Conservation (phyloP, 1,140 invertebrate species). For the Drosophila nikananu region DNA sequence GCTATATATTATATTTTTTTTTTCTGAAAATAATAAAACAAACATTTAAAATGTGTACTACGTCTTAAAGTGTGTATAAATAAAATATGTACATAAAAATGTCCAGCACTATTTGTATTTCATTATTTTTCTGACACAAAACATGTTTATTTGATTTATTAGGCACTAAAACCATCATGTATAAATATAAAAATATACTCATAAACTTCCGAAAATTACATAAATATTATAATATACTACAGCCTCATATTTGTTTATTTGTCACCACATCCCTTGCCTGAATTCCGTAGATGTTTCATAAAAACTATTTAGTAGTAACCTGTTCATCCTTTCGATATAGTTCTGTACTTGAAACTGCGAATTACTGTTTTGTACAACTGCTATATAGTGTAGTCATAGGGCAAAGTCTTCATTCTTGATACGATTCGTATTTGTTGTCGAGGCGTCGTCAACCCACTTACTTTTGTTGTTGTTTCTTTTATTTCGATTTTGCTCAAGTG, state of each 20-base stretch:
- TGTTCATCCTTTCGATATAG: neutral
- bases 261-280: neutral
- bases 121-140: too few relatives aligned
- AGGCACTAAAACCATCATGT: neutral
- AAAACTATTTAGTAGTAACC: too few relatives aligned
- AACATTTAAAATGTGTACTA: too few relatives aligned
- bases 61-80: too few relatives aligned
- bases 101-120: too few relatives aligned
- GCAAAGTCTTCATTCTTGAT: conserved; percentile 74
- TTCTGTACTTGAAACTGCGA: neutral
- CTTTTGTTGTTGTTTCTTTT: conserved; percentile 29
- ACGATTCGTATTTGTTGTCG: conserved; percentile 75
- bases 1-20: too few relatives aligned
- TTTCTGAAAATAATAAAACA: too few relatives aligned
- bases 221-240: neutral
- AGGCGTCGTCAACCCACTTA: conserved; percentile 19
- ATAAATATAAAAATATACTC: neutral
- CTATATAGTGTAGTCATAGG: conserved; percentile 73
- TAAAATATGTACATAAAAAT: too few relatives aligned
- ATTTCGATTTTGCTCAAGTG: conserved; percentile 51
- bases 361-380: conserved; percentile 14
- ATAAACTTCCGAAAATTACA: neutral
- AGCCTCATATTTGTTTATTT: neutral
- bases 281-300: too few relatives aligned
- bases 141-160: neutral